Evolutionary conservation across 2,113 vertebrate genomes (phyloP).

Genomic region (Hiodon alosoides): DNA sequence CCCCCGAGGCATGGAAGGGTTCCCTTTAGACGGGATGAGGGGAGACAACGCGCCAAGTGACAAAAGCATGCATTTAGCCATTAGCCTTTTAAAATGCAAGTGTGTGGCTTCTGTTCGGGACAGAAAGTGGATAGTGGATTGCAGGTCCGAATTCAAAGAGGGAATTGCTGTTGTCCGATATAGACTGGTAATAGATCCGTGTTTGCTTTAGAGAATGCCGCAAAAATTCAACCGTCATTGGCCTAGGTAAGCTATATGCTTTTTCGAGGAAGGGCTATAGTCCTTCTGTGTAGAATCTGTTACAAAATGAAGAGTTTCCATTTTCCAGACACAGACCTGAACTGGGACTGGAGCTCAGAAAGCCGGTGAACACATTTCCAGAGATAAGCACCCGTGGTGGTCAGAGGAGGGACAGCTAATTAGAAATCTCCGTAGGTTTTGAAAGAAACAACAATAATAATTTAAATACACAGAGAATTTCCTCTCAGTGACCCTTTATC

Average conservation of each 20-base stretch:
- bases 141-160: no score
- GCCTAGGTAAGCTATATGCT: neutral
- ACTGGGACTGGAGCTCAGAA: neutral
- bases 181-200: no score
- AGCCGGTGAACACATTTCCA: neutral
- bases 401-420: neutral
- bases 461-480: neutral
- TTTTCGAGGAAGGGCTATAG: neutral
- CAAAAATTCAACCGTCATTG: neutral
- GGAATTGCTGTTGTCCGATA: no score
- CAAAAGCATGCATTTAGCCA: no score
- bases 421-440: neutral
- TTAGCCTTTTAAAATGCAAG: no score
- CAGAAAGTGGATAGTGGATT: no score
- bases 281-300: neutral
- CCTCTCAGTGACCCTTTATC: neutral
- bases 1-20: no score
- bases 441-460: neutral
- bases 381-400: neutral
- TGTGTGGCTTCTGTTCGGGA: no score
- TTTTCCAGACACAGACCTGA: neutral
- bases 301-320: neutral
- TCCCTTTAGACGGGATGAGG: no score
- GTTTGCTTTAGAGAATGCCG: no score
- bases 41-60: no score